These are phyloP conservation scores for Callionymus lyra DNA, from an alignment of 2,113 vertebrate genomes.

Conservation along the genomic window DNA sequence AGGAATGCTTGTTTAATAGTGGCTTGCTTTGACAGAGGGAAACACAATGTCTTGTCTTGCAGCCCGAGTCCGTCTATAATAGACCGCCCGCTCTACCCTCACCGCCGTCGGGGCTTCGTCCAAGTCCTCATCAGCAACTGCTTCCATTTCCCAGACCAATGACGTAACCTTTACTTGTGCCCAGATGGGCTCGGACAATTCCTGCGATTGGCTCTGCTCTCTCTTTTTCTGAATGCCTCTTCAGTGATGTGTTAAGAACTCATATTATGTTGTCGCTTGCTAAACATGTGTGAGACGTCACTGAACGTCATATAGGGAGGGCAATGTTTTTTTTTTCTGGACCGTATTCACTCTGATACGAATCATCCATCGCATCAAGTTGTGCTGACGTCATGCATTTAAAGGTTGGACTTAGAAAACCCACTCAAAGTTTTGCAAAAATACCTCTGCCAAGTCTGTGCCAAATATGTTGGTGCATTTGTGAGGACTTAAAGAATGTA, in stretches of 20 bases:
- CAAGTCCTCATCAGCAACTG: conserved; percentile 12
- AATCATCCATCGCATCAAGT: too few relatives aligned
- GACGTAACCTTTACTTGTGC: conserved; percentile 16
- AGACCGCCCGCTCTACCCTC: neutral
- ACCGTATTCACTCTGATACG: too few relatives aligned
- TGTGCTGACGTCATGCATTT: too few relatives aligned
- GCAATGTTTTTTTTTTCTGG: too few relatives aligned
- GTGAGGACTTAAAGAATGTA: too few relatives aligned
- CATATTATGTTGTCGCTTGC: neutral
- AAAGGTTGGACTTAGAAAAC: too few relatives aligned
- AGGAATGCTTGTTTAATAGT: conserved; percentile 56
- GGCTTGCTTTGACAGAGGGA: conserved; percentile 32
- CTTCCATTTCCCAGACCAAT: conserved; percentile 14
- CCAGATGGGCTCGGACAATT: conserved; percentile 14
- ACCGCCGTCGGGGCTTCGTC: neutral
- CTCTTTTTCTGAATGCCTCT: neutral
- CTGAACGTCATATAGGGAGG: too few relatives aligned
- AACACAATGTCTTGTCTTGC: conserved; percentile 32
- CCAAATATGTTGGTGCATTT: too few relatives aligned
- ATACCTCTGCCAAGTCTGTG: too few relatives aligned
- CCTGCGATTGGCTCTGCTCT: conserved; percentile 2
- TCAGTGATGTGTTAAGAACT: conserved; percentile 3
- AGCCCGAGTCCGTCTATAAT: conserved; percentile 28
- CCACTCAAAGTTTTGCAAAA: too few relatives aligned
- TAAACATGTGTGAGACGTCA: too few relatives aligned